Base-by-base conservation (phyloP, 1,140 invertebrate genomes). In the Ostrea edulis region DNA sequence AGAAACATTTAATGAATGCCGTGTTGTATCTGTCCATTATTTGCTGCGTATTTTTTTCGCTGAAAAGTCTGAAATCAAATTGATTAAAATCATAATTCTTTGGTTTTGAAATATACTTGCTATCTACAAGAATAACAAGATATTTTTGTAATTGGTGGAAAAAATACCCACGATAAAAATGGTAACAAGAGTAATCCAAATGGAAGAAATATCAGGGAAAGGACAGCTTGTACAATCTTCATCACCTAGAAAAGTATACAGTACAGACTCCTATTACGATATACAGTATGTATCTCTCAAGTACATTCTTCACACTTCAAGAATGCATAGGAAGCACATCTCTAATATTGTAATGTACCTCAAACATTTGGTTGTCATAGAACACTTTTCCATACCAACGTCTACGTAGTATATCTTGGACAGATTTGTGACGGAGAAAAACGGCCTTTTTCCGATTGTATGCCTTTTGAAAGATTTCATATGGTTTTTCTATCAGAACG, bases 21-120 rank as follows among this genome's bases (percentile, higher is more conserved):
- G 55, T 62, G n/a, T 62, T 62, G 55, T 62, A 62, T 17, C 55
- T 62, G 55, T 62, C n/a, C 55, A 62, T 62, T 62, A n/a, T 62
- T 62, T n/a, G 12, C n/a, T 1, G 55, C 17, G 20, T 0, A 2
- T 7, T 20, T 62, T 62, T n/a, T n/a, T 62, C 55, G 17, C n/a
- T 62, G 55, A 62, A 62, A 62, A 62, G 55, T 62, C 55, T 62
- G 55, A 62, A 62, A 62, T 20, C n/a, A 55, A 17, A 55, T 55
- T 55, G 9, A 55, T 12, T 55, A 4, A 4, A 12, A 8, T 55
- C 14, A 3, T 55, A 8, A 55, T 0, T 55, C 9, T 55, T 55
- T 55, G 5, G 54, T 55, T 4, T 8, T 55, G 9, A 2, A 12
- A 55, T 17, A 55, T 1, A 62, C 17, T 20, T 62, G 55, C 17